Evolutionary conservation across 2,888 invertebrate genomes (phyloP).

Genomic region (Acanthosepion esculentum): DNA sequence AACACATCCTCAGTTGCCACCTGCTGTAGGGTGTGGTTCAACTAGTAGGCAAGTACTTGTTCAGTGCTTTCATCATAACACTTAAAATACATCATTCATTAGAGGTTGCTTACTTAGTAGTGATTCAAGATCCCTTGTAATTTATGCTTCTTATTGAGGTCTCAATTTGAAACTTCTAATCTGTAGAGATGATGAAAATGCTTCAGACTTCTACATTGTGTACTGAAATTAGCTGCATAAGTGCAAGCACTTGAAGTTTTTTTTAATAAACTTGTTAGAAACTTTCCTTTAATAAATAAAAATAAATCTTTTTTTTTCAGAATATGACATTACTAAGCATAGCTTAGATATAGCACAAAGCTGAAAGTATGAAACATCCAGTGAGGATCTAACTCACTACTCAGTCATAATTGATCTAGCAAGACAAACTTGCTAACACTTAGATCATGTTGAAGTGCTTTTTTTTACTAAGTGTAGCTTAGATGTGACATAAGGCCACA

Average conservation of each 20-base stretch:
- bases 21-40: background rate
- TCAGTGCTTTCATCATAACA: background rate
- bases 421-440: no score
- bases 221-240: background rate
- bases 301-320: background rate
- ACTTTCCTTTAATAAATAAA: background rate
- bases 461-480: no score
- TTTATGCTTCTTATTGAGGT: background rate
- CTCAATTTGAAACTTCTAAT: background rate
- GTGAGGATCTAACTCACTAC: no score
- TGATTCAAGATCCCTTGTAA: background rate
- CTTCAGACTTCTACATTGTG: background rate
- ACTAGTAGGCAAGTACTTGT: constrained; percentile 6
- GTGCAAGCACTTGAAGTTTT: background rate
- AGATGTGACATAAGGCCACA: no score
- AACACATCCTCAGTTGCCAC: background rate
- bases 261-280: background rate
- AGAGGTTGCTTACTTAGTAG: background rate
- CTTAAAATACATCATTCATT: background rate
- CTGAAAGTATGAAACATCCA: no score
- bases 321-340: background rate
- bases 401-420: no score
- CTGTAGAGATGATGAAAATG: background rate
- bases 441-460: no score
- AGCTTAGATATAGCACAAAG: no score